Evolutionary conservation across 1,140 invertebrate genomes (phyloP).

Genomic region (Drosophila pectinifera): DNA sequence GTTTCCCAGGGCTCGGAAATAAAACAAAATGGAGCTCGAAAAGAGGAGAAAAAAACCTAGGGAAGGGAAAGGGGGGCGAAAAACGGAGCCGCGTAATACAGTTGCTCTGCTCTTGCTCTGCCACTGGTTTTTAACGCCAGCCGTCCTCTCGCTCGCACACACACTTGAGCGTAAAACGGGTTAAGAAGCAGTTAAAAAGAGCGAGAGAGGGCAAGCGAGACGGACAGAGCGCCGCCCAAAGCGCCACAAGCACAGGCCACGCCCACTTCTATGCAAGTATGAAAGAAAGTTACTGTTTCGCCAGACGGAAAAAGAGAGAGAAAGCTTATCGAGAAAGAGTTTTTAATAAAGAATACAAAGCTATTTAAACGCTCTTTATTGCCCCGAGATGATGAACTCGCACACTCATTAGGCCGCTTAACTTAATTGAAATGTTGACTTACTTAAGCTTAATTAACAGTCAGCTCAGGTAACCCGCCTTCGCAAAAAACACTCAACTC

Average conservation of each 20-base stretch:
- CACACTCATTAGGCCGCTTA: conserved; percentile 25
- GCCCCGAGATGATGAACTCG: conserved; percentile 4
- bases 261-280: conserved; percentile 49
- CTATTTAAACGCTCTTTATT: conserved; percentile 7
- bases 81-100: conserved; percentile 53
- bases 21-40: conserved; percentile 60
- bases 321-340: conserved; percentile 1
- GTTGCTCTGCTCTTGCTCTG: conserved; percentile 64
- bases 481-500: conserved; percentile 37
- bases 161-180: conserved; percentile 52
- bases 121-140: conserved; percentile 67
- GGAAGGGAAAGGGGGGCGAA: not conserved
- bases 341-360: conserved; percentile 3
- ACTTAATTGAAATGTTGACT: conserved; percentile 65
- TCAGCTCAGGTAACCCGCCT: conserved; percentile 63
- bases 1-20: conserved; percentile 46
- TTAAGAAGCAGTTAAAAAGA: conserved; percentile 48
- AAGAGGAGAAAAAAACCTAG: not conserved
- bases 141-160: conserved; percentile 26
- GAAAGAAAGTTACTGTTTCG: conserved; percentile 66
- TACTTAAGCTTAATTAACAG: conserved; percentile 73
- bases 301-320: conserved; percentile 30
- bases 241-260: conserved; percentile 65
- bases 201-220: conserved; percentile 55
- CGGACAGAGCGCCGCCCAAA: conserved; percentile 69